phyloP scores from a whole-genome alignment of 2,888 invertebrate species.

The Euproctis similis region DNA sequence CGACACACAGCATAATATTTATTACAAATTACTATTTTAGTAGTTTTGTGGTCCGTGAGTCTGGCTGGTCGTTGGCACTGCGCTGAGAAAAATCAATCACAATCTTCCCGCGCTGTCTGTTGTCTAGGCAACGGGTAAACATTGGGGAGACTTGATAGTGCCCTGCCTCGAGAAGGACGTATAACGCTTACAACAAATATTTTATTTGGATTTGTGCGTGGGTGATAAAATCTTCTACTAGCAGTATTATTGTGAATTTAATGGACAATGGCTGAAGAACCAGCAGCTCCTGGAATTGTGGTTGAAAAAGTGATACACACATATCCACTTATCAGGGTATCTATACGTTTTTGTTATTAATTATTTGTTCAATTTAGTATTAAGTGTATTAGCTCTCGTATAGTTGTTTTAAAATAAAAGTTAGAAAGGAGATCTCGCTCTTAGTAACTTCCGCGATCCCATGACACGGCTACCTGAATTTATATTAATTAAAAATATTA shows the following conservation, averaged over 20 bases:
- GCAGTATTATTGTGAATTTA: slow-evolving; percentile 9
- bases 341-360: slow-evolving; percentile 20
- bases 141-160: slow-evolving; percentile 54
- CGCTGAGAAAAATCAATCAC: slow-evolving; percentile 69
- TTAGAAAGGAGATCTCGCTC: too few species aligned
- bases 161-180: slow-evolving; percentile 31
- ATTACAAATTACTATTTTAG: slow-evolving; percentile 19
- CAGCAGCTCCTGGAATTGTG: slow-evolving; percentile 50
- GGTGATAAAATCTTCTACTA: slow-evolving; percentile 11
- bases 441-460: too few species aligned
- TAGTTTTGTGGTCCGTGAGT: slow-evolving; percentile 16
- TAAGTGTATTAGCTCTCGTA: too few species aligned
- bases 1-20: slow-evolving; percentile 12
- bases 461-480: too few species aligned
- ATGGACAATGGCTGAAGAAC: slow-evolving; percentile 56
- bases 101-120: slow-evolving; percentile 61
- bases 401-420: too few species aligned
- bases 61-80: slow-evolving; percentile 28
- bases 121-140: slow-evolving; percentile 71
- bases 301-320: slow-evolving; percentile 84
- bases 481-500: too few species aligned
- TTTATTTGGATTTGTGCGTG: slow-evolving; percentile 11
- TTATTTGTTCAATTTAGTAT: background rate
- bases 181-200: slow-evolving; percentile 19
- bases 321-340: slow-evolving; percentile 89